Base-by-base conservation (phyloP, 2,797 vertebrate species). In the Rachycentron canadum region DNA sequence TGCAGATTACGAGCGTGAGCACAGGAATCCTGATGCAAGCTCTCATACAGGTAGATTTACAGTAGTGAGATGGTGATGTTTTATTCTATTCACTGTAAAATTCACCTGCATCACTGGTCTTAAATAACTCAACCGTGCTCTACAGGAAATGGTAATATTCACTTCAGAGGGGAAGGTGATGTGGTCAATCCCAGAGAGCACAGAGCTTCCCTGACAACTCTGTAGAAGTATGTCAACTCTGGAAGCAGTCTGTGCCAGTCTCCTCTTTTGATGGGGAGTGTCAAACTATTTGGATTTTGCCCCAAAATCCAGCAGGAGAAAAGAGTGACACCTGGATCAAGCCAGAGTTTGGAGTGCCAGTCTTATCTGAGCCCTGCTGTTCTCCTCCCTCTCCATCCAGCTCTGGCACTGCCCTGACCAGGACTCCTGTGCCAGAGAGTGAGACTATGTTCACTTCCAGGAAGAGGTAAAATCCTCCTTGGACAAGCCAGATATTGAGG, bases 401-500 rank as follows among this genome's bases (percentile, higher is more conserved):
- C 81, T 79, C 43, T 47, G 62, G 68, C 72, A 17, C 41, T 45
- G 30, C 23, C 49, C 26, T 0, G 16, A 50, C 78, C 74, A 52
- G 36, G 12, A 65, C 53, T 79, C 36, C 7, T 21, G 41, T 32
- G 66, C 83, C 81, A 83, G 70, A n/a, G 63, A 71, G n/a, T 57
- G 61, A 82, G 66, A 83, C 52, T 57, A 30, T 74, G 61, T 64
- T 83, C 63, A 66, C 67, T 71, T 77, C 26, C 64, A 80, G 74
- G 72, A 79, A 83, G 76, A 86, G 69, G 62, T 85, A 67, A 77
- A 89, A 71, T 69, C 81, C 81, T 84, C 55, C 59, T 56, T 70
- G 67, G 69, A 82, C 73, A 82, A 75, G 57, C 64, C 87, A 84
- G 64, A 84, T 49, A 83, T n/a, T 11, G 65, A 82, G 70, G 76